Percentiles rank a stretch among this genome's conserved stretches.
These are phyloP conservation scores for Paracyclopina nana DNA, from an alignment of 1,140 invertebrate genomes.

Conservation along the genomic window DNA sequence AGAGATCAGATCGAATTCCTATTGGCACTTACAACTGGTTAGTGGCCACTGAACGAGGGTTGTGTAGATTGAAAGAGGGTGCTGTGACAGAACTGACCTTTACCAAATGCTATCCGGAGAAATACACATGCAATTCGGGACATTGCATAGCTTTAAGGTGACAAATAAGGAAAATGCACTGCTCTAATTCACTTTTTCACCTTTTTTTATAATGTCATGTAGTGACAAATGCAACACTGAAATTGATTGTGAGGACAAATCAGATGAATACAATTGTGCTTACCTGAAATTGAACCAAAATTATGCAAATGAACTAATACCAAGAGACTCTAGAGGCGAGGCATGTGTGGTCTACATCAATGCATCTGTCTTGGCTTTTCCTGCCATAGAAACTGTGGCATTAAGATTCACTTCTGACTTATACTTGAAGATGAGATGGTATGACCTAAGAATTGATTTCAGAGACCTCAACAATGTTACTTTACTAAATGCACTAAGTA, in stretches of 20 bases:
- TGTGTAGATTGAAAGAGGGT: no score
- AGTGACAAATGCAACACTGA: not conserved
- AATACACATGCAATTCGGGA: not conserved
- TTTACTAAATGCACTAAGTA: not conserved
- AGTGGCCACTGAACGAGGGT: no score
- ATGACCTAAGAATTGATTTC: not conserved
- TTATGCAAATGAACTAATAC: not conserved
- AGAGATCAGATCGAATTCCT: no score
- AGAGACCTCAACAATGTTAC: not conserved
- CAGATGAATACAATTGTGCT: not conserved
- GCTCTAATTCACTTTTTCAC: not conserved
- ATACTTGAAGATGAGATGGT: not conserved
- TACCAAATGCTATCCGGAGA: not conserved
- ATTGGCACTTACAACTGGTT: no score
- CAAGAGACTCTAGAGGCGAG: not conserved
- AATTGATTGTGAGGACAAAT: not conserved
- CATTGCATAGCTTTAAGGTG: not conserved
- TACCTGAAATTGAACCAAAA: not conserved
- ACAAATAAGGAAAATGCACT: not conserved
- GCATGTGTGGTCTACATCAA: not conserved
- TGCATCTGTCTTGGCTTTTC: not conserved
- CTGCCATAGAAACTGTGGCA: not conserved
- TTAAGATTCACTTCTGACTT: constrained; percentile 6
- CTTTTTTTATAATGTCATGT: not conserved
- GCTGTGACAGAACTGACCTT: no score